A percentile compares a stretch with the other conserved stretches of the same genome.
phyloP scores from a whole-genome alignment of 2,888 invertebrate species.

The Erebia palarica region DNA sequence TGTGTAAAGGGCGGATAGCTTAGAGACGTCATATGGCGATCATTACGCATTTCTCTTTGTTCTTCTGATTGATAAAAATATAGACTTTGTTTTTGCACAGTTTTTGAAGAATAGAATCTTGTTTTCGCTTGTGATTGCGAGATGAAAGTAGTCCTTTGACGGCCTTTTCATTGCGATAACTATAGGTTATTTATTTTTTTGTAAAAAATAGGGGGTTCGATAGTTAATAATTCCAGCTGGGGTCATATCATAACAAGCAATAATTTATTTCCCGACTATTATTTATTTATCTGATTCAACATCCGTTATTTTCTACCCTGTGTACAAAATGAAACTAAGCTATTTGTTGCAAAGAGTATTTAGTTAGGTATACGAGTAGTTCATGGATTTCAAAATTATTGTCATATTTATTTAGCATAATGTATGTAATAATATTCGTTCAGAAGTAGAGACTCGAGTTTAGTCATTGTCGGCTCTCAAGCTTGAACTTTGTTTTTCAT shows the following conservation, averaged over 20 bases:
- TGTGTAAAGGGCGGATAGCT: constrained; percentile 57
- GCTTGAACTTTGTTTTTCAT: not conserved
- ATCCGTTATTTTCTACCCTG: not conserved
- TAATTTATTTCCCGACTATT: too few species aligned
- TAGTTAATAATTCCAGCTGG: not conserved
- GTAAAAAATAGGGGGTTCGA: not conserved
- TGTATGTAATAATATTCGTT: too few species aligned
- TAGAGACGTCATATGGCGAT: constrained; percentile 74
- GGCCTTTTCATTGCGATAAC: constrained; percentile 4
- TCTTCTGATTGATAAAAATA: constrained; percentile 64
- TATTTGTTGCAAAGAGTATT: too few species aligned
- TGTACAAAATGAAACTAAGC: not conserved
- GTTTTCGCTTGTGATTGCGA: constrained; percentile 8
- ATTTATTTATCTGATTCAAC: too few species aligned
- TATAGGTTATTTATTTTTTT: not conserved
- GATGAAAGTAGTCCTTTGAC: constrained; percentile 3
- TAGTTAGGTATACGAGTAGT: too few species aligned
- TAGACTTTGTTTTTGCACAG: constrained; percentile 37
- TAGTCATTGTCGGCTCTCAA: not conserved
- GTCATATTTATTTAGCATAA: too few species aligned
- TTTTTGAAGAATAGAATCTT: constrained; percentile 35
- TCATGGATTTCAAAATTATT: too few species aligned
- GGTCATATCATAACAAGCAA: not conserved
- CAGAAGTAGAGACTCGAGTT: too few species aligned
- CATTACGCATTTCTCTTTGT: constrained; percentile 72